These are phyloP conservation scores for Drosophila miranda DNA, from an alignment of 1,140 invertebrate genomes.

Conservation along the genomic window DNA sequence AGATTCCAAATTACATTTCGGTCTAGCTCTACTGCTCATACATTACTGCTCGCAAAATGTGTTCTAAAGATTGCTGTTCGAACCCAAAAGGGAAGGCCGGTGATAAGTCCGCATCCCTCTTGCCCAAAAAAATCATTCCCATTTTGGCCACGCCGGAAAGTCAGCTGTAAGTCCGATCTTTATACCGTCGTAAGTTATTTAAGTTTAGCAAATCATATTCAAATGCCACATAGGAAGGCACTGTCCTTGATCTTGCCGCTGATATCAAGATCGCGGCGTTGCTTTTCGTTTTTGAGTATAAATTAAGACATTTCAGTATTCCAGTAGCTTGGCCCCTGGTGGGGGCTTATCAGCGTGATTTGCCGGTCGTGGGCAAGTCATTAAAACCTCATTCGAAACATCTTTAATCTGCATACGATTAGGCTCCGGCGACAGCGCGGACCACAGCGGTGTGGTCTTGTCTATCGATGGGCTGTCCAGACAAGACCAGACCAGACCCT, in stretches of 20 bases:
- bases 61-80: constrained; percentile 40
- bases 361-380: constrained; percentile 21
- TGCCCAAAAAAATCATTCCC: too few species aligned
- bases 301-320: constrained; percentile 47
- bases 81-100: constrained; percentile 40
- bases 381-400: constrained; percentile 47
- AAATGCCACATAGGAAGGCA: constrained; percentile 6
- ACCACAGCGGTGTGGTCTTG: constrained; percentile 1
- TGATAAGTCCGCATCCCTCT: constrained; percentile 5
- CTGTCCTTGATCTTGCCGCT: constrained; percentile 63
- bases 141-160: constrained; percentile 18
- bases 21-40: not conserved
- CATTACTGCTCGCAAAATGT: constrained; percentile 15
- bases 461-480: not conserved
- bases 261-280: constrained; percentile 22
- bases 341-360: constrained; percentile 55
- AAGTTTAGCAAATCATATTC: not conserved
- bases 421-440: not conserved
- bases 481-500: not conserved
- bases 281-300: constrained; percentile 29
- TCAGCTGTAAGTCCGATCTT: constrained; percentile 19
- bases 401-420: constrained; percentile 55
- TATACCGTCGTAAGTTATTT: not conserved
- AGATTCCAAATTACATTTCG: not conserved
- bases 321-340: constrained; percentile 2